Evolutionary conservation across 2,888 invertebrate genomes (phyloP), one percentile per base, ranked within the genome.

Genomic region (Drepanosiphum platanoidis): DNA sequence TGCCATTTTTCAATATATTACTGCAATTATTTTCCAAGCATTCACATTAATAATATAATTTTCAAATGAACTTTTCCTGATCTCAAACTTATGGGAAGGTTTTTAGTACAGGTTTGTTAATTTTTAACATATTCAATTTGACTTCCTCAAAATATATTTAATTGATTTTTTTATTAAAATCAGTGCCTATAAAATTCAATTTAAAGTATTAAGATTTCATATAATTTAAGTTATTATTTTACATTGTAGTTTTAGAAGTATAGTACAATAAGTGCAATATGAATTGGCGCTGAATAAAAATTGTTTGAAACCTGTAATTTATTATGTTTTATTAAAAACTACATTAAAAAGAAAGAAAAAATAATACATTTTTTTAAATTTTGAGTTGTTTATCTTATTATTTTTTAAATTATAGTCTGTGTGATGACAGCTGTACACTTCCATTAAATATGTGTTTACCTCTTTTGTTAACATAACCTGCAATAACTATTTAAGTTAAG

Each of bases 31-130:
- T 82, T 64, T 77, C n/a, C 30, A 74, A 83, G 27, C 30, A 70
- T 52, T 81, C 70, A 81, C 70, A 71, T 61, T 61, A 61, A 64
- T 64, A 72, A 42, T 61, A 61, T 13, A 3, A 61, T 27, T 61
- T 80, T 58, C 15, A 77, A 77, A 84, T 75, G 15, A 84, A 77
- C 68, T 75, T 84, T 83, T 84, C 84, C 84, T 84, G 84, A 84
- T 84, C 84, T 84, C 84, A 84, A 84, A 84, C 68, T 84, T 77
- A 84, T 84, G 84, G 84, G 52, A 77, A 84, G 75, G 66, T 84
- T 84, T 84, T 84, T 75, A 75, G 22, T 75, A 36, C 34, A 84
- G 75, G 42, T 74, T 66, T 42, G 13, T 64, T 52, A 84, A n/a
- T 72, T 71, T 36, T 52, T 84, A 58, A 84, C 68, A 77, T 84